Evolutionary conservation across 2,113 vertebrate genomes (phyloP).

Genomic region (Apistogramma diplotaenia): DNA sequence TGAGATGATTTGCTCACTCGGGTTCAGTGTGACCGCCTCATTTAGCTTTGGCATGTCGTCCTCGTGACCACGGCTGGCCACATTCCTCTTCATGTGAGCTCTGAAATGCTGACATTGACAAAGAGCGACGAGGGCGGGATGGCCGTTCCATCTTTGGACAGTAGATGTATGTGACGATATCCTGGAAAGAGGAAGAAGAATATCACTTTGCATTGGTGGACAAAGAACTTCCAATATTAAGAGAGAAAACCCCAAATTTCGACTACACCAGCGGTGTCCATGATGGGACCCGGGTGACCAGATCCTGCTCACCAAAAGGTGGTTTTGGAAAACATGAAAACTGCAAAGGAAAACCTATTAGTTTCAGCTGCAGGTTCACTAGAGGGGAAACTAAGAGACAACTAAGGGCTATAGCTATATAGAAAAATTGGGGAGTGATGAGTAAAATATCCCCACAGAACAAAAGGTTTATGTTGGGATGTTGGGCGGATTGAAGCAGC

Average conservation of each 20-base stretch:
- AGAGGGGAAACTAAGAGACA: background rate
- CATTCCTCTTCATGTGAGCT: conserved; percentile 47
- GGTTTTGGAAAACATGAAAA: background rate
- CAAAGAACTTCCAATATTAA: background rate
- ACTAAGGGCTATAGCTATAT: background rate
- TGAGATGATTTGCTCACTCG: background rate
- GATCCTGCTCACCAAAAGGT: background rate
- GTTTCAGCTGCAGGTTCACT: too few relatives aligned
- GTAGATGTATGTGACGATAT: conserved; percentile 92
- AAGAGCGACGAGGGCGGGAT: conserved; percentile 91
- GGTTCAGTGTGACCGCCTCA: background rate
- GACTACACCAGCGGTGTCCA: background rate
- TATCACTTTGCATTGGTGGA: background rate
- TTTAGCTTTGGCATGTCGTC: background rate
- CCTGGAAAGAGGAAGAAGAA: conserved; percentile 70
- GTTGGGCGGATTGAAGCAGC: too few relatives aligned
- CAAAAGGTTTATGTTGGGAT: background rate
- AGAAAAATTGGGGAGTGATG: too few relatives aligned
- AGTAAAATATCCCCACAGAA: background rate
- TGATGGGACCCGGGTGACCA: accelerated
- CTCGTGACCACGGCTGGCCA: background rate
- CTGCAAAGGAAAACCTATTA: too few relatives aligned
- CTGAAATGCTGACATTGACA: conserved; percentile 80
- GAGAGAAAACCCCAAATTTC: background rate
- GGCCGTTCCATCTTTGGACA: conserved; percentile 89